A percentile compares a stretch with the other conserved stretches of the same genome.
These are phyloP conservation scores for Latrodectus geometricus DNA, from an alignment of 1,140 invertebrate genomes.

Conservation along the genomic window DNA sequence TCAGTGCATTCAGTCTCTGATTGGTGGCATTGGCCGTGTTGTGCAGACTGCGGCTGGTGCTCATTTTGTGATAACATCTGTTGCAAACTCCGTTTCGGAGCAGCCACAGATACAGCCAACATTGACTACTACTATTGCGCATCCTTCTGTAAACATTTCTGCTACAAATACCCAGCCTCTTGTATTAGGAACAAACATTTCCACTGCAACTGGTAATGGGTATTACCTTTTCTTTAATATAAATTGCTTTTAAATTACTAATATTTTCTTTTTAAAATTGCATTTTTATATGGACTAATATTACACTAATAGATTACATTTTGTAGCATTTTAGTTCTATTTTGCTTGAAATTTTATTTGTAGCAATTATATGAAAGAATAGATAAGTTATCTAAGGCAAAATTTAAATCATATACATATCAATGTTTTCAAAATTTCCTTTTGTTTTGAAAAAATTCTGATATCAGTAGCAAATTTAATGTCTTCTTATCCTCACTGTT, in stretches of 20 bases:
- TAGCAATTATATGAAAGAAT: too few relatives aligned
- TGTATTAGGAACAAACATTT: constrained; percentile 23
- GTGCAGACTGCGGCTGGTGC: constrained; percentile 79
- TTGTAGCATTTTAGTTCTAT: too few relatives aligned
- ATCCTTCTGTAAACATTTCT: not conserved
- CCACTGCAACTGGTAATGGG: constrained; percentile 38
- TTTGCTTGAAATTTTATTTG: too few relatives aligned
- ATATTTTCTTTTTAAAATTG: too few relatives aligned
- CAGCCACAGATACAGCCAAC: not conserved
- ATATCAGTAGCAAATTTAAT: too few relatives aligned
- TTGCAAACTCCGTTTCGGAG: constrained; percentile 24
- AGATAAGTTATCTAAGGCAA: too few relatives aligned
- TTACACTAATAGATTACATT: too few relatives aligned
- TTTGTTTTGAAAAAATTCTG: too few relatives aligned
- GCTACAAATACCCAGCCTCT: constrained; percentile 7
- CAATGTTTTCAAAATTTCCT: too few relatives aligned
- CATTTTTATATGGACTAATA: too few relatives aligned
- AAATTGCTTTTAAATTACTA: not conserved
- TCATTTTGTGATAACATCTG: constrained; percentile 65
- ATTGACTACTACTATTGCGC: not conserved
- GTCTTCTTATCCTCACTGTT: too few relatives aligned
- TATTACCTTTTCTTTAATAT: not conserved
- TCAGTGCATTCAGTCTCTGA: constrained; percentile 46
- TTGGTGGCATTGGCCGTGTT: constrained; percentile 70
- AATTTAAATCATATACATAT: too few relatives aligned